Base-by-base conservation (phyloP, 1,140 invertebrate genomes). In the Meteorus sp. region DNA sequence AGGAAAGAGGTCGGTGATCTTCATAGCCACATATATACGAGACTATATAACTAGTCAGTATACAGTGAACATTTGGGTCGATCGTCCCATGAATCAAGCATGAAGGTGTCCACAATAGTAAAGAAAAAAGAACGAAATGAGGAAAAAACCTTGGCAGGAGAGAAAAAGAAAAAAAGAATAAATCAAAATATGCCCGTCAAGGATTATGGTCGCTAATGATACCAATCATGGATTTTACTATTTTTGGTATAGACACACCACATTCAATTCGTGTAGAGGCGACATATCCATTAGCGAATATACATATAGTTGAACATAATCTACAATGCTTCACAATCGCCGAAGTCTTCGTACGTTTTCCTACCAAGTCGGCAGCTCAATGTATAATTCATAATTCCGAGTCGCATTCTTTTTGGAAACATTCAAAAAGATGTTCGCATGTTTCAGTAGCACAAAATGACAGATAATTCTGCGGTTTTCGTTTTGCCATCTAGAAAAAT, bases 21-120 rank as follows among this genome's bases (percentile, higher is more conserved):
- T 51, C n/a, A 17, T 20, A 35, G 5, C 17, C 13, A 7, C 17
- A 52, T 3, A 56, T 45, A n/a, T 7, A 17, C 17, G 23, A 15
- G 9, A 11, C 31, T 41, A 54, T 41, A 39, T 39, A 17, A 29
- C 23, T 56, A 20, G 27, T 56, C 15, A n/a, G n/a, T n/a, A 27
- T 25, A 35, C 9, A 2, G 7, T 23, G 29, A 47, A 27, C 31
- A 58, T 48, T 48, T 57, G 45, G 41, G 50, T 54, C 43, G 47
- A 64, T 50, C 55, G 55, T 50, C 56, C 51, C 39, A 60, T 64
- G 58, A 64, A 60, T 60, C 59, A 64, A 41, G 57, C 43, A 60
- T 58, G 54, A 64, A 56, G 48, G 55, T 54, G 58, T 60, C 55
- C 57, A 60, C 59, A n/a, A n/a, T n/a, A n/a, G n/a, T n/a, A n/a